Evolutionary conservation across 2,113 vertebrate genomes (phyloP).

Genomic region (Leucosticte australis): DNA sequence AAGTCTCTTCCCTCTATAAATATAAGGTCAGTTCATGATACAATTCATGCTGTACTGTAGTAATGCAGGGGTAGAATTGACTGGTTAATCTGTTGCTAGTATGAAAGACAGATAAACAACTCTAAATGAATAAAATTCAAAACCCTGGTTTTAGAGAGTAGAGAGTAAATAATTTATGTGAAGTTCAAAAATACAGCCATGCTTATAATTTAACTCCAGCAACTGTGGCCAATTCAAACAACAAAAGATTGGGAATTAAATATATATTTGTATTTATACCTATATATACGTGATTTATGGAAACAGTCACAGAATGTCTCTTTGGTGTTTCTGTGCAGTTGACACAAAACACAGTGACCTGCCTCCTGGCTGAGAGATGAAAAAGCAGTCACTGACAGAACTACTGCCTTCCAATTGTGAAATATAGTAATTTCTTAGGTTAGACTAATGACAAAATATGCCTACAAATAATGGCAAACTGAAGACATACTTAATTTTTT

Average conservation of each 20-base stretch:
- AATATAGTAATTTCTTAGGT: neutral
- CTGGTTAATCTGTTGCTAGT: neutral
- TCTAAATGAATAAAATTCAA: neutral
- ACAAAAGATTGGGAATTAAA: neutral
- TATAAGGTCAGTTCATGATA: neutral
- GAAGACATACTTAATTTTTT: neutral
- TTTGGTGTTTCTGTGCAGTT: neutral
- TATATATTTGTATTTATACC: neutral
- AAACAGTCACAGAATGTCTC: neutral
- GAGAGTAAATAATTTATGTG: constrained; percentile 37
- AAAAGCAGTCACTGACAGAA: neutral
- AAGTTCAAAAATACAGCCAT: constrained; percentile 21
- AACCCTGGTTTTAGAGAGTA: neutral
- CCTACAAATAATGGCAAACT: neutral
- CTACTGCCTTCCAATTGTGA: neutral
- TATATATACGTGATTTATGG: neutral
- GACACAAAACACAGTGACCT: neutral
- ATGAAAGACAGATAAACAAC: neutral
- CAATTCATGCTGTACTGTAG: neutral
- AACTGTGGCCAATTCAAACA: neutral
- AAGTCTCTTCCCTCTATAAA: neutral
- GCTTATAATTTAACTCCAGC: constrained; percentile 49
- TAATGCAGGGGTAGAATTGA: neutral
- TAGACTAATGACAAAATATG: neutral
- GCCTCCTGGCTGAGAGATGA: neutral